These are phyloP conservation scores for Lagopus muta DNA, from an alignment of 2,113 vertebrate species.

Conservation along the genomic window DNA sequence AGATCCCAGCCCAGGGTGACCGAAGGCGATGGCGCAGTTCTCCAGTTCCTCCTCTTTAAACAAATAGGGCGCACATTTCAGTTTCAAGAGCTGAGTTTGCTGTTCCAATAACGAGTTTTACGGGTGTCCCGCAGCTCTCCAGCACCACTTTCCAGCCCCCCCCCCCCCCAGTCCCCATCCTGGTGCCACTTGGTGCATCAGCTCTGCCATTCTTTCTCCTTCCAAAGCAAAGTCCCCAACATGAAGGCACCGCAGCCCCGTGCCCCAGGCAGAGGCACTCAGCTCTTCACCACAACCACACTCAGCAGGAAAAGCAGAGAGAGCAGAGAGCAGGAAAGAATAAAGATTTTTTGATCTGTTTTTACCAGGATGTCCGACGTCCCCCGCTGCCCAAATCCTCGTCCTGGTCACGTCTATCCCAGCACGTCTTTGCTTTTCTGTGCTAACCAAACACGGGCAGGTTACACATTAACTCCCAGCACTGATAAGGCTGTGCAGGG, in stretches of 20 bases:
- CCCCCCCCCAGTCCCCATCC: not conserved
- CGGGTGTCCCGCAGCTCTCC: not conserved
- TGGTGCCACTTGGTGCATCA: not conserved
- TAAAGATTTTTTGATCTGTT: fast-evolving
- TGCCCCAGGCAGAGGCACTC: fast-evolving
- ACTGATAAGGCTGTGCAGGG: not conserved
- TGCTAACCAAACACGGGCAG: slow-evolving; percentile 48
- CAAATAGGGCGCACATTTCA: not conserved
- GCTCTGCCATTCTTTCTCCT: not conserved
- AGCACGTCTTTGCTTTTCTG: slow-evolving; percentile 7
- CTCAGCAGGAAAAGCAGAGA: not conserved
- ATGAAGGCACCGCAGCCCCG: not conserved
- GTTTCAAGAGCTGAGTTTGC: not conserved
- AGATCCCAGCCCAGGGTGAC: not conserved
- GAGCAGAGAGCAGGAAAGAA: not conserved
- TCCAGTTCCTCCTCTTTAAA: not conserved
- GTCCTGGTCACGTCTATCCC: slow-evolving; percentile 4
- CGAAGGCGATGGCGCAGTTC: not conserved
- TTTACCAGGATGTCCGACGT: slow-evolving; percentile 17
- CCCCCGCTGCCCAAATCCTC: not conserved
- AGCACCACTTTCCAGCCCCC: not conserved
- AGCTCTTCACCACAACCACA: not conserved
- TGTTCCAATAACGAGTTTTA: fast-evolving
- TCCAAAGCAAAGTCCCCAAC: not conserved
- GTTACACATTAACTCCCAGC: slow-evolving; percentile 71